Conservation (phyloP, 1,140 invertebrate genomes). For the Drosophila pectinifera region DNA sequence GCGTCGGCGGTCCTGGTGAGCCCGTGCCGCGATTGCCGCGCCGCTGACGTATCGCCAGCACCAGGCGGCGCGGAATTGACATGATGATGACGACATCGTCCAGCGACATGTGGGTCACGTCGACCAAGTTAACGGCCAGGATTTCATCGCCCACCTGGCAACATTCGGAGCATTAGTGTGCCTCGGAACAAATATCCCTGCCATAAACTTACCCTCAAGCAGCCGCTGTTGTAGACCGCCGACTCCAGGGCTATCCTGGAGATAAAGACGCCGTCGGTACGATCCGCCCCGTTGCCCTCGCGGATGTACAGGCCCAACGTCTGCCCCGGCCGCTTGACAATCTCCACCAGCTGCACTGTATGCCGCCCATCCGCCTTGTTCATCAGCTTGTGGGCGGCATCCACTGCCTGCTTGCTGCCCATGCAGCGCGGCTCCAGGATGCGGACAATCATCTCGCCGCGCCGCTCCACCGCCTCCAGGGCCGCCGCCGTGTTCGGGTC, state of each 20-base stretch:
- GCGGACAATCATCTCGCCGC: slow-evolving; percentile 97
- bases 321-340: slow-evolving; percentile 99
- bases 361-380: slow-evolving; percentile 85
- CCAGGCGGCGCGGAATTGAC: slow-evolving; percentile 98
- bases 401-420: slow-evolving; percentile 90
- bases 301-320: slow-evolving; percentile 99
- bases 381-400: slow-evolving; percentile 93
- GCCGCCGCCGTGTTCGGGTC: slow-evolving; percentile 95
- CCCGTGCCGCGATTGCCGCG: slow-evolving; percentile 88
- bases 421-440: slow-evolving; percentile 94
- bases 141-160: slow-evolving; percentile 98
- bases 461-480: slow-evolving; percentile 94
- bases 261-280: slow-evolving; percentile 98
- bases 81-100: slow-evolving; percentile 99
- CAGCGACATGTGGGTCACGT: slow-evolving; percentile 98
- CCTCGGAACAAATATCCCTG: too few relatives aligned
- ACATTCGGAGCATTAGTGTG: background rate
- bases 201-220: slow-evolving; percentile 89
- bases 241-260: slow-evolving; percentile 98
- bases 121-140: slow-evolving; percentile 98
- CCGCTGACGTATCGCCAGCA: slow-evolving; percentile 95
- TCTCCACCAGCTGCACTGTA: slow-evolving; percentile 95
- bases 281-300: slow-evolving; percentile 97
- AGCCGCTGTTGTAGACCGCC: slow-evolving; percentile 97
- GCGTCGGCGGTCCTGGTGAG: slow-evolving; percentile 88